Base-by-base conservation (phyloP, 2,888 invertebrate genomes). In the Chaetogeoica ovagalla region DNA sequence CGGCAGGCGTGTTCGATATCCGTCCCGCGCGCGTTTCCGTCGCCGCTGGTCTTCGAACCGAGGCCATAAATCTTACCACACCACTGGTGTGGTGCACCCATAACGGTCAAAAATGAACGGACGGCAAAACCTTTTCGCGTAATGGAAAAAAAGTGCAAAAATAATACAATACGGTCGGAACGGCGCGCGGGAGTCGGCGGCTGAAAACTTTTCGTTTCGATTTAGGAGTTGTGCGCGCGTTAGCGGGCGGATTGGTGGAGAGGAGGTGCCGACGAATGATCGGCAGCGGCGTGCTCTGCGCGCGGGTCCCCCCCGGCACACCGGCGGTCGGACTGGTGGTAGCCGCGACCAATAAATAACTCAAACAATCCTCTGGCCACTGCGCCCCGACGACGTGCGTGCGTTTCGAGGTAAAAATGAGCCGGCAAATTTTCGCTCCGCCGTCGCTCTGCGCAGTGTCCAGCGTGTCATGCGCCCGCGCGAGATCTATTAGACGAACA, bases 111-210 rank as follows among this genome's bases (percentile, higher is more conserved):
- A 79, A 79, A 79, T 79, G 70, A 79, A 70, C 62, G 69, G 55
- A 70, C 60, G 77, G 77, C 21, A 79, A 79, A 79, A 79, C 77
- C 77, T 79, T 79, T 79, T 79, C 77, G 62, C 77, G 77, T 79
- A 79, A 79, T 79, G 77, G 77, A 71, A 79, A 76, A n/a, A 79
- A 79, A 79, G 77, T 79, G 70, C 77, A 70, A 79, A 79, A 79
- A 79, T 79, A 79, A 79, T 79, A 71, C 77, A 70, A 79, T 70
- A 39, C 62, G 62, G n/a, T n/a, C n/a, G n/a, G n/a, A n/a, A 30
- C 30, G 30, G 30, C 2, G 30, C 37, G 43, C 62, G 9, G 23
- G 66, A n/a, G 48, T 43, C 2, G 23, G 62, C 1, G 48, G 11
- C 9, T 2, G 7, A 59, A 52, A 79, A 79, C 77, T 79, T 79